These are phyloP conservation scores for Seriola dumerili DNA, from an alignment of 2,113 vertebrate genomes.

Conservation along the genomic window DNA sequence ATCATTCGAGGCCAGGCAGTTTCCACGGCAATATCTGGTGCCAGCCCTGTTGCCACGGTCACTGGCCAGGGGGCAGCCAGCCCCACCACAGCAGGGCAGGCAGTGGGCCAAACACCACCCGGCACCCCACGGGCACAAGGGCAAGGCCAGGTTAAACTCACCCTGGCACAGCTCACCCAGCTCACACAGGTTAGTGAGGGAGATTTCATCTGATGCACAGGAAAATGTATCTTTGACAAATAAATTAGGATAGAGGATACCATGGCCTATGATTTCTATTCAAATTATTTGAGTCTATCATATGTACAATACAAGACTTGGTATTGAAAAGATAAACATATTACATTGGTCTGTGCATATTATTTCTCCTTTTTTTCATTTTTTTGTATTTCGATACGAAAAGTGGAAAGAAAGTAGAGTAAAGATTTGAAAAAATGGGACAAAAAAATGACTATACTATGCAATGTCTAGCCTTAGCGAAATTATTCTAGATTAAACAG, in stretches of 20 bases:
- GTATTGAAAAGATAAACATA: neutral
- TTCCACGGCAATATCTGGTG: constrained; percentile 85
- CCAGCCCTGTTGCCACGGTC: constrained; percentile 77
- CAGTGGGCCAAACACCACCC: constrained; percentile 70
- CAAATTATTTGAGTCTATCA: neutral
- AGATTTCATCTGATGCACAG: neutral
- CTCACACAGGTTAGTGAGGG: constrained; percentile 93
- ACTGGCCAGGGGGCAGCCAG: constrained; percentile 66
- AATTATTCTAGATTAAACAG: constrained; percentile 2
- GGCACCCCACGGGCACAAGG: constrained; percentile 88
- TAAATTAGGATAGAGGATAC: neutral
- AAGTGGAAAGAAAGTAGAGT: no score
- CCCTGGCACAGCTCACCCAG: constrained; percentile 96
- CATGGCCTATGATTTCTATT: neutral
- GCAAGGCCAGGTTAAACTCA: constrained; percentile 93
- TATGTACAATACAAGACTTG: no score
- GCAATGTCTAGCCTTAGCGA: neutral
- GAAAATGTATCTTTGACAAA: no score
- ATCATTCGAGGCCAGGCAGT: constrained; percentile 94
- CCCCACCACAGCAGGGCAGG: constrained; percentile 76
- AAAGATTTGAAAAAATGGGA: no score
- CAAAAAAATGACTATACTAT: neutral
- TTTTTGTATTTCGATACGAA: no score
- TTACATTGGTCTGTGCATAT: neutral
- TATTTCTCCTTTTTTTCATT: neutral